phyloP scores from a whole-genome alignment of 2,888 invertebrate genomes.

The Elmis aenea region DNA sequence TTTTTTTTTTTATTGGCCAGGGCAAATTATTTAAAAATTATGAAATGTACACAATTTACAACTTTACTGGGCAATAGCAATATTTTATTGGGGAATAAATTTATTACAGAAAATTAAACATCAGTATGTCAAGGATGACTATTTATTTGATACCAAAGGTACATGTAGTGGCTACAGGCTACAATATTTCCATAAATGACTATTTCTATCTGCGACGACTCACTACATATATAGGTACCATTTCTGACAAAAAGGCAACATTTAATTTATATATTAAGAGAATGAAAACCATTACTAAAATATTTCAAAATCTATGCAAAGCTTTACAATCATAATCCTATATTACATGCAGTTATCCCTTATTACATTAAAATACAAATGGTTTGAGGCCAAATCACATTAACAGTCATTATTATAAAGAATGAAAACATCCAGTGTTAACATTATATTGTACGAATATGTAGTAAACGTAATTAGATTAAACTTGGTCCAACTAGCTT shows the following conservation, averaged over 20 bases:
- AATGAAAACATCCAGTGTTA: constrained; percentile 17
- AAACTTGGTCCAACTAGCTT: constrained; percentile 42
- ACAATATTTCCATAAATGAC: too few relatives aligned
- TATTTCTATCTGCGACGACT: too few relatives aligned
- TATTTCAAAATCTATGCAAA: constrained; percentile 43
- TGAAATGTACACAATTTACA: too few relatives aligned
- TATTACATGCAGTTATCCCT: constrained; percentile 40
- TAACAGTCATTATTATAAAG: constrained; percentile 31
- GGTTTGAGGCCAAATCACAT: constrained; percentile 42
- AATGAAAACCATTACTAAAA: constrained; percentile 42
- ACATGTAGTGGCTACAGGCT: constrained; percentile 27
- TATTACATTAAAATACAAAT: constrained; percentile 42
- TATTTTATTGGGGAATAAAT: too few relatives aligned
- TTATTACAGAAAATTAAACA: too few relatives aligned
- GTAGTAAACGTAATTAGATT: constrained; percentile 28
- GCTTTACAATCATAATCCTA: constrained; percentile 40
- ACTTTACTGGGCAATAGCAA: too few relatives aligned
- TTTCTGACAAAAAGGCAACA: constrained; percentile 44
- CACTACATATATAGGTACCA: constrained; percentile 17
- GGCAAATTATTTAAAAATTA: too few relatives aligned
- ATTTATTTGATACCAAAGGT: constrained; percentile 33
- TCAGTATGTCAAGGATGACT: too few relatives aligned
- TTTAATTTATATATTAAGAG: constrained; percentile 39
- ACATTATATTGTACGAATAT: constrained; percentile 35
- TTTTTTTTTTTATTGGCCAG: too few relatives aligned